Evolutionary conservation across 2,113 vertebrate species (phyloP), one percentile per base, ranked within the genome.

Genomic region (Struthidea cinerea): DNA sequence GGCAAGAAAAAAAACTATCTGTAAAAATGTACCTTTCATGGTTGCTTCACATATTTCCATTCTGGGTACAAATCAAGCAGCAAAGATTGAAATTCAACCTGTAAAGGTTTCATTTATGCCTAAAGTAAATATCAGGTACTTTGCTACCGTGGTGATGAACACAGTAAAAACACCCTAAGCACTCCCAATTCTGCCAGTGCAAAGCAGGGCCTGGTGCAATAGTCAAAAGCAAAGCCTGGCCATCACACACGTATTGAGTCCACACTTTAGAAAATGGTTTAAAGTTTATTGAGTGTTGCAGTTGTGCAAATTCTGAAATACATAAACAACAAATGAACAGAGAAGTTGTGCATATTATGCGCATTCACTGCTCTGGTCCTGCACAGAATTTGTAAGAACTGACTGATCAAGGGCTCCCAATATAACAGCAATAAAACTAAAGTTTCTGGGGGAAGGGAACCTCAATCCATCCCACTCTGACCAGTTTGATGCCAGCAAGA

Each of bases 81-180:
- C 60, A 87, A 88, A 84, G 64, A 90, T 18, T 52, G 47, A 95
- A 83, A 86, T 88, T 81, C 74, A 70, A 85, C 80, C 91, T n/a
- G 57, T 41, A 86, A 78, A 92, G 68, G 85, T 81, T 96, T 64
- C 55, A 81, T 75, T 78, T 78, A 70, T 68, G 47, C 63, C 59
- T 59, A 86, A 67, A 77, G 90, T 73, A 94, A 96, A 83, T 84
- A 93, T 41, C 64, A 89, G 55, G 83, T 33, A 83, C 71, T 96
- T 91, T 86, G 85, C 60, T 93, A 35, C 92, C 83, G 86, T 81
- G 79, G 90, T 64, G 88, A 96, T 71, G 68, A 84, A 74, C 39
- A 33, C 75, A 46, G 47, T 77, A 60, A 94, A 86, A 90, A 33
- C 44, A 75, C 53, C n/a, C 32, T 41, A 59, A 89, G 78, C 56